phyloP scores from a whole-genome alignment of 64 coral and sea anemone species.

The Montipora capricornis region DNA sequence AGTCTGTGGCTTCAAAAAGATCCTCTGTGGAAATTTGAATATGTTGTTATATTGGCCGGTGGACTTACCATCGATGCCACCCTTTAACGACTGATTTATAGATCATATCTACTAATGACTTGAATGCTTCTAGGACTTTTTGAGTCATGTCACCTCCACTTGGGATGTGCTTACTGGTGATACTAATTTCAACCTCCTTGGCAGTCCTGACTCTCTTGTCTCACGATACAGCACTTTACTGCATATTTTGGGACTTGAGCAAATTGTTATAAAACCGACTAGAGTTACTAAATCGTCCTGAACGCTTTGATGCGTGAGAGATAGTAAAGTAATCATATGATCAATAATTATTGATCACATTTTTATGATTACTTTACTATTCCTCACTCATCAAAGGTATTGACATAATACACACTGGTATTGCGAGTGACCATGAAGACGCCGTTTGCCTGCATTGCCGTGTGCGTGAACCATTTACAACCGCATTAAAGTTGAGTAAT shows the following conservation, averaged over 20 bases:
- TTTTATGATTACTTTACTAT: no score
- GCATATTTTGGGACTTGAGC: constrained; percentile 50
- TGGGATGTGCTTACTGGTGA: constrained; percentile 7
- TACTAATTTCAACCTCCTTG: background rate
- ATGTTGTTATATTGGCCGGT: no score
- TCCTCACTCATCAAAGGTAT: background rate
- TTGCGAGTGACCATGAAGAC: constrained; percentile 15
- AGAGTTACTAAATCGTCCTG: constrained; percentile 37
- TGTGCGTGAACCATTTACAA: no score
- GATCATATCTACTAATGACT: no score
- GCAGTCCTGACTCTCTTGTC: background rate
- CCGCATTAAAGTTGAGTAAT: no score
- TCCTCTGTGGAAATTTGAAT: no score
- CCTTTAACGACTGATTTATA: constrained; percentile 12
- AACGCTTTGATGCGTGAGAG: background rate
- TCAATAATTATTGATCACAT: no score
- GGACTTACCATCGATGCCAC: background rate
- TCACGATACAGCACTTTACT: background rate
- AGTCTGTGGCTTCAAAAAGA: no score
- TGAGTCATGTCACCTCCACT: no score
- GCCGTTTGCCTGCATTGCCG: no score
- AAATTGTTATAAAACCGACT: constrained; percentile 41
- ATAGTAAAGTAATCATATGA: no score
- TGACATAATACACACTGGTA: constrained; percentile 26
- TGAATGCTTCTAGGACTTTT: no score